phyloP scores from a whole-genome alignment of 1,140 invertebrate species.

The Procambarus virginalis region DNA sequence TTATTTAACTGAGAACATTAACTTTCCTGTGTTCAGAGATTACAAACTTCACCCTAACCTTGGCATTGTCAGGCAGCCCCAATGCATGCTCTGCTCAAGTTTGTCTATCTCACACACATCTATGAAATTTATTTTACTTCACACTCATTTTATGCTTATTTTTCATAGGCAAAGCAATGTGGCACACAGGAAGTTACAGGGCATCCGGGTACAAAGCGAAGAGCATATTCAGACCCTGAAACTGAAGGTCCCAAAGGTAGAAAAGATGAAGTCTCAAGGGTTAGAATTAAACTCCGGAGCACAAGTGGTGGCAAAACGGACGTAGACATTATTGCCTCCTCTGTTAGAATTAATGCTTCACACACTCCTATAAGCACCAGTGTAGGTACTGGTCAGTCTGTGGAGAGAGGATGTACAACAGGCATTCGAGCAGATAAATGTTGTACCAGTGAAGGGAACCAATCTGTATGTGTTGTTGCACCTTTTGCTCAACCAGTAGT shows the following conservation, averaged over 20 bases:
- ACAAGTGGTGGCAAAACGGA: neutral
- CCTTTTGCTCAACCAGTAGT: neutral
- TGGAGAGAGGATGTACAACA: too few relatives aligned
- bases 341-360: too few relatives aligned
- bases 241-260: neutral
- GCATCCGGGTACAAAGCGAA: neutral
- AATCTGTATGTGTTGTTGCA: neutral
- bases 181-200: neutral
- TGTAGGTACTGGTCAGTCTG: neutral
- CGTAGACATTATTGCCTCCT: too few relatives aligned
- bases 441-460: too few relatives aligned
- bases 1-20: too few relatives aligned
- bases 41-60: too few relatives aligned
- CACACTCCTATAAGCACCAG: neutral
- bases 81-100: neutral
- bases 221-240: neutral
- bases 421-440: too few relatives aligned
- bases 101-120: neutral
- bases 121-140: neutral
- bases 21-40: too few relatives aligned
- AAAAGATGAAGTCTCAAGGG: neutral
- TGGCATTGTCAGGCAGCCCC: too few relatives aligned
- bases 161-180: neutral
- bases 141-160: neutral
- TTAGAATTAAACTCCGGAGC: neutral